Percentiles rank a stretch among this genome's conserved stretches.
Evolutionary conservation across 2,888 invertebrate genomes (phyloP).

Genomic region (Acrocera orbiculus): DNA sequence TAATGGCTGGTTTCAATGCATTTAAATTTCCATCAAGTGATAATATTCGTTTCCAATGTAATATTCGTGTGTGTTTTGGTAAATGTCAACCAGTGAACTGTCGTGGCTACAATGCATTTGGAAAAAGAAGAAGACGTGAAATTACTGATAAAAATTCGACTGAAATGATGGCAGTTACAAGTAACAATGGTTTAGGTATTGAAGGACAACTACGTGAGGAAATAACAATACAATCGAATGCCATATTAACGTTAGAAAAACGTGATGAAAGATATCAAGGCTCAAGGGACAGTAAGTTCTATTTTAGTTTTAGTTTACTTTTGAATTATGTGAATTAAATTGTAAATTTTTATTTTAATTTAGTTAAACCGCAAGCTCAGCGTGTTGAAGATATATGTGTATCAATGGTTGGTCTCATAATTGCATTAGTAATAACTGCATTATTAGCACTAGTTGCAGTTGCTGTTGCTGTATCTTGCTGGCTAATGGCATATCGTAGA

Average conservation of each 20-base stretch:
- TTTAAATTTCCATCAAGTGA: constrained; percentile 92
- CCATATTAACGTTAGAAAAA: constrained; percentile 75
- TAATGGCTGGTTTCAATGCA: constrained; percentile 79
- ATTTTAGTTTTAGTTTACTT: neutral
- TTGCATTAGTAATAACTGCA: constrained; percentile 81
- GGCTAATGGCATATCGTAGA: constrained; percentile 85
- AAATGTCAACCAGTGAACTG: constrained; percentile 91
- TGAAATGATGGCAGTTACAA: constrained; percentile 14
- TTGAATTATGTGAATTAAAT: neutral
- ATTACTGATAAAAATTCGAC: constrained; percentile 24
- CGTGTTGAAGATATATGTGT: constrained; percentile 76
- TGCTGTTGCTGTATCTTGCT: constrained; percentile 86
- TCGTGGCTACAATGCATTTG: constrained; percentile 77
- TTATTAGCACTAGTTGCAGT: constrained; percentile 82
- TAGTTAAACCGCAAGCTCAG: constrained; percentile 32
- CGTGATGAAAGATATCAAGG: constrained; percentile 62
- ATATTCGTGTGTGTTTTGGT: constrained; percentile 86
- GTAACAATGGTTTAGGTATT: constrained; percentile 36
- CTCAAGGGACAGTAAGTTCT: constrained; percentile 51
- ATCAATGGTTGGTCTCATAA: constrained; percentile 82
- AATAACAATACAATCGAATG: constrained; percentile 82
- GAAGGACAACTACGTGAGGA: constrained; percentile 80
- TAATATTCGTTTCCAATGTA: constrained; percentile 88
- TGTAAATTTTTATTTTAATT: constrained; percentile 4
- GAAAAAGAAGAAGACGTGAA: constrained; percentile 54